Base-by-base conservation (phyloP, 2,113 vertebrate species). In the Cervus canadensis region DNA sequence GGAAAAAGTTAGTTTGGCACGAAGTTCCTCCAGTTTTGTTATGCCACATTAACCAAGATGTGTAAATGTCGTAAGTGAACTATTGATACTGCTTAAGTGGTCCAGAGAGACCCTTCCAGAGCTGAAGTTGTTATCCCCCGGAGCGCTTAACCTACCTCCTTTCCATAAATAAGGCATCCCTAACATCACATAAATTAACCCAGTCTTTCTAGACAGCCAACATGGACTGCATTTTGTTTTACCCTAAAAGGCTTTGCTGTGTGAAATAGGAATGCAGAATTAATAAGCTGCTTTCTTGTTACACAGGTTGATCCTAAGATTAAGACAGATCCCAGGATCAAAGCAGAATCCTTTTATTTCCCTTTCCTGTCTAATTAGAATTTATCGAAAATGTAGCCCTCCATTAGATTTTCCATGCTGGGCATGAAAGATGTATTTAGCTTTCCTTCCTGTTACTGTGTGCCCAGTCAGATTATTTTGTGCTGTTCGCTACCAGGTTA, bases 21-120 rank as follows among this genome's bases (percentile, higher is more conserved):
- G 96, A 87, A 92, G 52, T 91, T 84, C 92, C 62, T 67, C 33
- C 79, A 56, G 82, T 98, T 98, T 95, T 89, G 48, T 95, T 98
- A 88, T 94, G 76, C 45, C n/a, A 45, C 59, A 56, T 97, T 98
- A 97, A 94, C 82, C 92, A 36, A 87, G 28, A 95, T 97, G 71
- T 95, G 85, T 97, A 96, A 40, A 71, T 97, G 94, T 96, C 52
- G 2, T 91, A 95, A 43, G 12, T 97, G 83, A 98, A 91, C 95
- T 97, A 33, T 82, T 96, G 97, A 83, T 97, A 81, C n/a, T 78
- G 84, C 93, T 40, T 97, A 98, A 97, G 89, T 94, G 43, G 83
- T 93, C 87, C 91, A 89, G 82, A 52, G 83, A 92, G 88, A 82
- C 30, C 59, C 67, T 52, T 97, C 95, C 60, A 59, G 50, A 92